phyloP scores from a whole-genome alignment of 1,140 invertebrate species.

The Vanessa atalanta region DNA sequence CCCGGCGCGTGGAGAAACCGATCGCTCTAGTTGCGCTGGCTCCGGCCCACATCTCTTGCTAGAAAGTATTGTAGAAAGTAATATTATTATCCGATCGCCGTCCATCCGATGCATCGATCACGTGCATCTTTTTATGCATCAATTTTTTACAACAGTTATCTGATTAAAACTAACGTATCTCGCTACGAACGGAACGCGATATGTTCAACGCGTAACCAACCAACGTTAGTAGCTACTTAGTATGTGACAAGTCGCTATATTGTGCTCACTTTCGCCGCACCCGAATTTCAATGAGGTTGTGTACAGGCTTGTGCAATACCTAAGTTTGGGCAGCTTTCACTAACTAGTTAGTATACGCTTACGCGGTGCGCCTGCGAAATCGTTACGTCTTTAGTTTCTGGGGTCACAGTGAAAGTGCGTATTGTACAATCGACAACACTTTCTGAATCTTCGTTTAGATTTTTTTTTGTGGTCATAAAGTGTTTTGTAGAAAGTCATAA shows the following conservation, averaged over 20 bases:
- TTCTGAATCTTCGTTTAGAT: conserved; percentile 32
- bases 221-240: conserved; percentile 29
- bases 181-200: not conserved
- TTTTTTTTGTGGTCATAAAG: not conserved
- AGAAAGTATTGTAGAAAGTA: conserved; percentile 80
- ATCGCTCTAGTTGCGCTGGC: conserved; percentile 77
- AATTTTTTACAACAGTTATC: conserved; percentile 42
- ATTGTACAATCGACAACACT: conserved; percentile 57
- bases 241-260: conserved; percentile 36
- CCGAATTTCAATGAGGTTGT: conserved; percentile 77
- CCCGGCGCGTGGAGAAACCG: conserved; percentile 76
- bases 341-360: conserved; percentile 58
- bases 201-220: not conserved
- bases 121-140: conserved; percentile 64
- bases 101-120: conserved; percentile 71
- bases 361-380: conserved; percentile 74
- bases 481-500: conserved; percentile 8
- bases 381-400: conserved; percentile 65
- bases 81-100: conserved; percentile 71
- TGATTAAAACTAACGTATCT: conserved; percentile 4
- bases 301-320: conserved; percentile 74
- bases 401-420: conserved; percentile 74
- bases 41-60: conserved; percentile 78
- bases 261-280: conserved; percentile 71
- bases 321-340: conserved; percentile 78